A percentile compares a stretch with the other conserved stretches of the same genome.
Conservation (phyloP, 2,113 vertebrate species). For the Callionymus lyra region DNA sequence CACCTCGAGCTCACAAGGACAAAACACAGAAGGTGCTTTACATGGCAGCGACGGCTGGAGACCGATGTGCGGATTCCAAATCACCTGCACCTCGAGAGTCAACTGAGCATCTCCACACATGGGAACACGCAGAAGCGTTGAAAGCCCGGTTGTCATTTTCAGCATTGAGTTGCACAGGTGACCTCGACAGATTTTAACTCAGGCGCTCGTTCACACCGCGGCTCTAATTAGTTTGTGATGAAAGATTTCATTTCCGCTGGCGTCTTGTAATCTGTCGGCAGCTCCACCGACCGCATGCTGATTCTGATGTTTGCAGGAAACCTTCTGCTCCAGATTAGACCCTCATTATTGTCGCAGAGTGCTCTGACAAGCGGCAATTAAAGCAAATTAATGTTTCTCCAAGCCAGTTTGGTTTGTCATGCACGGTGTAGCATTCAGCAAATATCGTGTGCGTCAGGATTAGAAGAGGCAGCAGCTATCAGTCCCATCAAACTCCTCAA, state of each 20-base stretch:
- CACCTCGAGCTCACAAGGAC: too few species aligned
- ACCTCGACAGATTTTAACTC: slow-evolving; percentile 11
- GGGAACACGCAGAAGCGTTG: too few species aligned
- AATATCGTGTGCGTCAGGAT: slow-evolving; percentile 9
- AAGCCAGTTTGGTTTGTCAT: slow-evolving; percentile 1
- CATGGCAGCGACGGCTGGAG: too few species aligned
- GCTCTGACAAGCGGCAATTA: slow-evolving; percentile 3
- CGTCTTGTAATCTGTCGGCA: background rate
- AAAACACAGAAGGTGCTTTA: too few species aligned
- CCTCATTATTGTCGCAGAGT: background rate
- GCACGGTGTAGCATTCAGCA: background rate
- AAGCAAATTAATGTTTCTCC: slow-evolving; percentile 9
- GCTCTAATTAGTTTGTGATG: slow-evolving; percentile 14
- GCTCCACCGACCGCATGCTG: background rate
- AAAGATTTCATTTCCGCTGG: background rate
- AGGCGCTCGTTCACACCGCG: background rate
- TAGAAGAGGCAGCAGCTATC: slow-evolving; percentile 3
- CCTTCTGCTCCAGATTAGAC: slow-evolving; percentile 14
- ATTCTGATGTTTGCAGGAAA: slow-evolving; percentile 1
- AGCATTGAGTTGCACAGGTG: too few species aligned
- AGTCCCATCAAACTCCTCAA: slow-evolving; percentile 2
- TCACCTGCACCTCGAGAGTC: too few species aligned
- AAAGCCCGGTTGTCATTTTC: too few species aligned
- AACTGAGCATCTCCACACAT: too few species aligned
- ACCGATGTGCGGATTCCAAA: too few species aligned